Percentiles rank a stretch among this genome's conserved stretches.
Conservation (phyloP, 2,888 invertebrate genomes). For the Parnassius apollo region DNA sequence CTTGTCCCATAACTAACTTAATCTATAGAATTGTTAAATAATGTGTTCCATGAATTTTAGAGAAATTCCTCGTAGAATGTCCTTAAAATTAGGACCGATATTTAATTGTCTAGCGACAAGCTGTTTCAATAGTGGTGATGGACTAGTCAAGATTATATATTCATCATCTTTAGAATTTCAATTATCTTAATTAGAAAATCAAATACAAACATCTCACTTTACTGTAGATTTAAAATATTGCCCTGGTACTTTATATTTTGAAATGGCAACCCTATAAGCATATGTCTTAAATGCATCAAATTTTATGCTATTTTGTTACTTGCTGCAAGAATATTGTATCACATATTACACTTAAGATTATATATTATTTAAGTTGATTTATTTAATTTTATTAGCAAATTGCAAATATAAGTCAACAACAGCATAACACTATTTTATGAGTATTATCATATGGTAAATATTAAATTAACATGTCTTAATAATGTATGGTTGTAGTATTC, state of each 20-base stretch:
- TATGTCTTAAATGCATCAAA: constrained; percentile 6
- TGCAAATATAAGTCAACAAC: constrained; percentile 1
- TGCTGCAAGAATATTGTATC: neutral
- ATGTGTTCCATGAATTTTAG: too few species aligned
- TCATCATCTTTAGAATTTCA: too few species aligned
- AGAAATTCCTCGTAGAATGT: too few species aligned
- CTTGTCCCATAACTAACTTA: neutral
- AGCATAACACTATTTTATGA: neutral
- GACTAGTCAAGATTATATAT: too few species aligned
- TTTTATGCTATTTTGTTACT: neutral
- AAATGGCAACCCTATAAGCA: constrained; percentile 2
- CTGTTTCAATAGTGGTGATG: too few species aligned
- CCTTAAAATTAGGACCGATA: too few species aligned
- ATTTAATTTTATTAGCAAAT: constrained; percentile 10
- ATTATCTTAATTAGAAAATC: too few species aligned
- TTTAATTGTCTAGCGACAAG: too few species aligned
- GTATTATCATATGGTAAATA: neutral
- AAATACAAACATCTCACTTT: too few species aligned
- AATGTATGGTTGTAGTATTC: too few species aligned
- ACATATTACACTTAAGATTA: constrained; percentile 1
- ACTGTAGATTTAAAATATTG: too few species aligned
- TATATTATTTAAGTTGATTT: neutral
- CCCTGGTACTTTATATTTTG: neutral
- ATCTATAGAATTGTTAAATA: neutral
- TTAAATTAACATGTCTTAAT: neutral